These are phyloP conservation scores for Argyrosomus regius DNA, from an alignment of 2,797 vertebrate species.

Conservation along the genomic window DNA sequence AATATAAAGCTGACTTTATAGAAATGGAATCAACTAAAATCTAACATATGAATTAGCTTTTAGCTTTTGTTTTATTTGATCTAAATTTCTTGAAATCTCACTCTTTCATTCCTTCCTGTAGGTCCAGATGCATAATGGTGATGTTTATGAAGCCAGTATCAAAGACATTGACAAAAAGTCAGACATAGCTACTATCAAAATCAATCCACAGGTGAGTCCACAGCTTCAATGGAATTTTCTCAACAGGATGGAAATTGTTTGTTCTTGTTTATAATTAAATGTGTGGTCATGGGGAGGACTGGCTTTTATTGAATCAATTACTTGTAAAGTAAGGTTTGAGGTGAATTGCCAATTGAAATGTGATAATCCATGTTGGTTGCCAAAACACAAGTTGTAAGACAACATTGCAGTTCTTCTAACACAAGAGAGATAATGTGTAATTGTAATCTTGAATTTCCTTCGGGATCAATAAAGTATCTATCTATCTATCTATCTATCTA, in stretches of 20 bases:
- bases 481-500: no score
- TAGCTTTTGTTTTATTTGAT: neutral
- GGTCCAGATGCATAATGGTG: slow-evolving; percentile 92
- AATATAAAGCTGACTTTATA: neutral
- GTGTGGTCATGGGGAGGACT: no score
- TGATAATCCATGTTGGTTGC: no score
- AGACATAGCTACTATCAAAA: slow-evolving; percentile 95
- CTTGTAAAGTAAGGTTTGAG: no score
- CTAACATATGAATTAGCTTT: neutral
- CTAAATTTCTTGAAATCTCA: neutral
- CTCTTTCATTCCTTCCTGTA: slow-evolving; percentile 9
- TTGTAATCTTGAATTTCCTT: no score
- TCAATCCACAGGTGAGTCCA: slow-evolving; percentile 88
- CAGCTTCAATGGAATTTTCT: neutral
- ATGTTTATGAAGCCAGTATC: slow-evolving; percentile 92
- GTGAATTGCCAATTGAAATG: neutral
- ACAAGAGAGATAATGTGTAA: no score
- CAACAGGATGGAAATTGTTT: neutral
- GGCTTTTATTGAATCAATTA: neutral
- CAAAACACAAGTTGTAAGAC: no score
- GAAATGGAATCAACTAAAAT: neutral
- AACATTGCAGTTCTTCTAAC: no score
- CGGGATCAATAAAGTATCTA: no score
- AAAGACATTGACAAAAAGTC: slow-evolving; percentile 96
- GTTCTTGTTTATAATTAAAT: neutral